Evolutionary conservation across 2,113 vertebrate genomes (phyloP).

Genomic region (Nettapus auritus): DNA sequence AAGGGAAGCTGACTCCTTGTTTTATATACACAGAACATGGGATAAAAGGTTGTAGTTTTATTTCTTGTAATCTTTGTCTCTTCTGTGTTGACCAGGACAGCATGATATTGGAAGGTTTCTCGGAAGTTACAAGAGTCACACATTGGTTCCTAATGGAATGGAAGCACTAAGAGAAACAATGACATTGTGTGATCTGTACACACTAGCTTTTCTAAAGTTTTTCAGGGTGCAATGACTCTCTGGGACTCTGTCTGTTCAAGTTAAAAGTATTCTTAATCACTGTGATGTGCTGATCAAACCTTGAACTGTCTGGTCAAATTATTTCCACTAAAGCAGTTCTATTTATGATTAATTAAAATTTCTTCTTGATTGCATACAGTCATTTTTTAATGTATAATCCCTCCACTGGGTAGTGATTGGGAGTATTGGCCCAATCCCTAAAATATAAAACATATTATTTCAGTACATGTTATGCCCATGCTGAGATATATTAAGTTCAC

Average conservation of each 20-base stretch:
- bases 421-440: conserved; percentile 65
- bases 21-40: conserved; percentile 74
- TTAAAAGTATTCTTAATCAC: conserved; percentile 81
- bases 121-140: conserved; percentile 71
- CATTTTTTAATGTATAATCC: conserved; percentile 77
- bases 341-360: conserved; percentile 83
- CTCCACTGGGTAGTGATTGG: conserved; percentile 71
- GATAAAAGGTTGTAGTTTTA: conserved; percentile 76
- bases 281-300: conserved; percentile 80
- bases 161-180: conserved; percentile 75
- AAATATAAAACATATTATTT: conserved; percentile 47
- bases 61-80: conserved; percentile 75
- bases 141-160: conserved; percentile 69
- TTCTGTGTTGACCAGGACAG: conserved; percentile 67
- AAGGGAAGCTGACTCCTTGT: conserved; percentile 75
- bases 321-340: conserved; percentile 76
- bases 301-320: conserved; percentile 79
- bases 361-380: conserved; percentile 77
- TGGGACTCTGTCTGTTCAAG: conserved; percentile 72
- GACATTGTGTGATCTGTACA: conserved; percentile 70
- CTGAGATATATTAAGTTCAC: background rate
- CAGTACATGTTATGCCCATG: background rate
- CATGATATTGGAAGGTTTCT: conserved; percentile 72
- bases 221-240: conserved; percentile 70
- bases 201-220: conserved; percentile 71